phyloP scores from a whole-genome alignment of 1,140 invertebrate species.

The Aphelenchoides besseyi region DNA sequence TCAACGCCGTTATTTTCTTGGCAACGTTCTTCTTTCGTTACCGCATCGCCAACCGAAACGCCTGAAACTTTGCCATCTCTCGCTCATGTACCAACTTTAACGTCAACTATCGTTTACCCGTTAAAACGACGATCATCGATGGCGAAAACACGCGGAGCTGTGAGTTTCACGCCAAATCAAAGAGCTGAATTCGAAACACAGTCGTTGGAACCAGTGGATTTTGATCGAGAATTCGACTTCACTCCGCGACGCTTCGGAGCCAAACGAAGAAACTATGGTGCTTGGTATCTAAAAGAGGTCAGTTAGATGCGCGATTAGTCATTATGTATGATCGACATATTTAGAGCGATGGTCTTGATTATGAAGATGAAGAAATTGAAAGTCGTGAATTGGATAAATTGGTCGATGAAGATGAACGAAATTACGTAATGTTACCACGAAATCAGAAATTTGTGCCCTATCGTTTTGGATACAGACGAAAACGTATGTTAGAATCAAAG shows the following conservation, averaged over 20 bases:
- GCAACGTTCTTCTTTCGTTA: background rate
- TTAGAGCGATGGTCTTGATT: background rate
- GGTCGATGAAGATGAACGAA: background rate
- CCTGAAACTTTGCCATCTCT: background rate
- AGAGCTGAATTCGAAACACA: background rate
- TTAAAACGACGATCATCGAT: background rate
- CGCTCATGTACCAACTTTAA: background rate
- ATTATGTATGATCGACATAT: background rate
- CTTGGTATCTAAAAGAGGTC: background rate
- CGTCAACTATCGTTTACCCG: no score
- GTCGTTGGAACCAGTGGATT: background rate
- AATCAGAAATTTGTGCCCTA: background rate
- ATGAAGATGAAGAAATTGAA: background rate
- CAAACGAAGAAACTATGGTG: background rate
- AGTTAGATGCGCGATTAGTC: background rate
- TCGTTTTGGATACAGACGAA: constrained; percentile 6
- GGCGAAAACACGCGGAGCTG: background rate
- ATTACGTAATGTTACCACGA: background rate
- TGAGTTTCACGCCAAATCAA: background rate
- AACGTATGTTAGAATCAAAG: background rate
- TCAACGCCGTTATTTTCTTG: background rate
- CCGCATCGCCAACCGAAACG: constrained; percentile 1
- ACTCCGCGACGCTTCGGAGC: background rate
- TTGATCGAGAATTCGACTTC: background rate
- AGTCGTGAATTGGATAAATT: background rate